Percentiles rank a stretch among this genome's conserved stretches.
Evolutionary conservation across 2,888 invertebrate species (phyloP).

Genomic region (Epirrita christyi): DNA sequence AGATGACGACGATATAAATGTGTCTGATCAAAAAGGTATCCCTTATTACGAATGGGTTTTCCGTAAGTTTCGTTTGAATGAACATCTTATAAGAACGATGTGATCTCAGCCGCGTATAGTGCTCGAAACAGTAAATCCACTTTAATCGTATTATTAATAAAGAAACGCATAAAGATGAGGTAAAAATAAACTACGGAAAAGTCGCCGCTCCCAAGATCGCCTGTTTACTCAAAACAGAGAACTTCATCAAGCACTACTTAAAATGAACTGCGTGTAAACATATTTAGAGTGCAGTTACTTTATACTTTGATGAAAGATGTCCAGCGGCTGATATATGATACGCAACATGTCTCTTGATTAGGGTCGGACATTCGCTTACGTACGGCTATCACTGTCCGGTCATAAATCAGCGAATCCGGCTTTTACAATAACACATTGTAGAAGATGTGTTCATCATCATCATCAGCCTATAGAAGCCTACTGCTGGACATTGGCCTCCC

Average conservation of each 20-base stretch:
- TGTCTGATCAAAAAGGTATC: not conserved
- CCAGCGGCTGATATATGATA: constrained; percentile 64
- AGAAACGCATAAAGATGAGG: not conserved
- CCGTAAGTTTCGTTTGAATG: no score
- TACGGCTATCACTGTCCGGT: no score
- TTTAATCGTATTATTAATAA: not conserved
- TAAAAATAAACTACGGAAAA: not conserved
- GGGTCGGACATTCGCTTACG: constrained; percentile 43
- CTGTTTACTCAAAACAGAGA: constrained; percentile 17
- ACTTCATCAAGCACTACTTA: constrained; percentile 20
- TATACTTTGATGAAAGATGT: constrained; percentile 60
- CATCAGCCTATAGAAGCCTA: no score
- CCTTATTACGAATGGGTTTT: not conserved
- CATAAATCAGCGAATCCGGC: no score
- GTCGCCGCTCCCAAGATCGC: not conserved
- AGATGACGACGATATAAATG: no score
- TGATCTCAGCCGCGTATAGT: not conserved
- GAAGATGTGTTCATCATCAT: no score
- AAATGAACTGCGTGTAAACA: constrained; percentile 44
- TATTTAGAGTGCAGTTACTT: constrained; percentile 50
- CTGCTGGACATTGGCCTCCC: no score
- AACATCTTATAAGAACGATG: not conserved
- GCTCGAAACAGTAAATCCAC: not conserved
- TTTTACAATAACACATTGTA: no score
- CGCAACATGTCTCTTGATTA: constrained; percentile 55